Evolutionary conservation across 2,113 vertebrate genomes (phyloP).

Genomic region (Apaloderma vittatum): DNA sequence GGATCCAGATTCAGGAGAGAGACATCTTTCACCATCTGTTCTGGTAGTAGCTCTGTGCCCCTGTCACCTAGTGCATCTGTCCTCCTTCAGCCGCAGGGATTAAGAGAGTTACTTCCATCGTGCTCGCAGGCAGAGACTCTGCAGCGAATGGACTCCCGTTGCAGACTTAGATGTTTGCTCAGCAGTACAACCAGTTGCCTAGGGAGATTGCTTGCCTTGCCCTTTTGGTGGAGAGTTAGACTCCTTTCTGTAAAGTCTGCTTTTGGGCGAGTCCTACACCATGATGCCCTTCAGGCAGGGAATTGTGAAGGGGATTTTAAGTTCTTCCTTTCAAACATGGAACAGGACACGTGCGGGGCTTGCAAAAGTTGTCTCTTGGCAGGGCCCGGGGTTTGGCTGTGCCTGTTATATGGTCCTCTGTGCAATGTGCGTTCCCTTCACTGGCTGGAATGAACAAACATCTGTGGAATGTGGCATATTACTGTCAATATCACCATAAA

Average conservation of each 20-base stretch:
- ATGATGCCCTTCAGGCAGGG: background rate
- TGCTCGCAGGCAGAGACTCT: background rate
- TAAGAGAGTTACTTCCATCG: background rate
- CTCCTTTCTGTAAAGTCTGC: background rate
- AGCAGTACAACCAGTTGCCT: background rate
- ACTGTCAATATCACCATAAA: background rate
- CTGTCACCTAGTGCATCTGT: background rate
- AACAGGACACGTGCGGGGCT: background rate
- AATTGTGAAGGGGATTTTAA: background rate
- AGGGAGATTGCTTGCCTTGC: background rate
- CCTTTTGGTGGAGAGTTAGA: background rate
- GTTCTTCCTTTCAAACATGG: background rate
- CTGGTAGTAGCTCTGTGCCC: background rate
- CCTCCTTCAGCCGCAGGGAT: background rate
- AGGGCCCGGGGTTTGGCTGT: constrained; percentile 8
- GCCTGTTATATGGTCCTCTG: background rate
- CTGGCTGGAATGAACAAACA: constrained; percentile 9
- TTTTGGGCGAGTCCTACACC: background rate
- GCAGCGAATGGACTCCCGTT: background rate
- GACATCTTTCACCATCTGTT: background rate
- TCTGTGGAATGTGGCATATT: background rate
- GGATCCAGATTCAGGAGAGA: background rate
- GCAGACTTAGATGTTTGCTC: background rate
- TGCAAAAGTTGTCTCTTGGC: constrained; percentile 30
- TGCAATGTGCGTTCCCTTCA: background rate